phyloP scores from a whole-genome alignment of 2,888 invertebrate species.

The Cataglyphis cursor region DNA sequence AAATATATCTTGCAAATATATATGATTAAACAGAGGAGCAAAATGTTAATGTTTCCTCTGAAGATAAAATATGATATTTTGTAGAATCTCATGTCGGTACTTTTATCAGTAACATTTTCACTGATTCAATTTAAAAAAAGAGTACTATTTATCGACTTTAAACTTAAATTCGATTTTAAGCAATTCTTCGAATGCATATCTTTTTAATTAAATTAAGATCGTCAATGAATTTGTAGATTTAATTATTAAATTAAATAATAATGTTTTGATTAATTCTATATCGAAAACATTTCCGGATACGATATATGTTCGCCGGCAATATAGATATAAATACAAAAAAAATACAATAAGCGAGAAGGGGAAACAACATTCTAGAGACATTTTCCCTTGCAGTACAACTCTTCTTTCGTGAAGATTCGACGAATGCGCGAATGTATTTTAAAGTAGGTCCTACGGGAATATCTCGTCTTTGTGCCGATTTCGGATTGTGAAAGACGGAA shows the following conservation, averaged over 20 bases:
- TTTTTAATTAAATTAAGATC: not conserved
- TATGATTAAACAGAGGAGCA: not conserved
- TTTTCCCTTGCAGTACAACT: not conserved
- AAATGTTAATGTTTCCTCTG: not conserved
- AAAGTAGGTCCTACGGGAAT: constrained; percentile 27
- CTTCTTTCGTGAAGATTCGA: constrained; percentile 12
- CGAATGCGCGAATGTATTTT: constrained; percentile 30
- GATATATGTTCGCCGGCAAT: not conserved
- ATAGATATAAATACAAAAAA: not conserved
- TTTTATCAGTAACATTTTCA: not conserved
- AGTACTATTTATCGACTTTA: not conserved
- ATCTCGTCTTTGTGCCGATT: constrained; percentile 34
- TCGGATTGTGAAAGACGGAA: constrained; percentile 7
- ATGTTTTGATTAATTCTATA: not conserved
- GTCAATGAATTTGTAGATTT: not conserved
- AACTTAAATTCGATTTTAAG: not conserved
- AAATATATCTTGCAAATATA: not conserved
- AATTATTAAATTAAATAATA: not conserved
- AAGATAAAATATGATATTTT: not conserved
- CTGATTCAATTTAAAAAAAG: not conserved
- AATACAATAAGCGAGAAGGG: not conserved
- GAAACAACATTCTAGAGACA: not conserved
- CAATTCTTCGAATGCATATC: not conserved
- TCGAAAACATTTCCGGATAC: not conserved
- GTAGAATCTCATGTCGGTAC: not conserved